Evolutionary conservation across 2,888 invertebrate species (phyloP), one percentile per base, ranked within the genome.

Genomic region (Drosophila paramelanica): DNA sequence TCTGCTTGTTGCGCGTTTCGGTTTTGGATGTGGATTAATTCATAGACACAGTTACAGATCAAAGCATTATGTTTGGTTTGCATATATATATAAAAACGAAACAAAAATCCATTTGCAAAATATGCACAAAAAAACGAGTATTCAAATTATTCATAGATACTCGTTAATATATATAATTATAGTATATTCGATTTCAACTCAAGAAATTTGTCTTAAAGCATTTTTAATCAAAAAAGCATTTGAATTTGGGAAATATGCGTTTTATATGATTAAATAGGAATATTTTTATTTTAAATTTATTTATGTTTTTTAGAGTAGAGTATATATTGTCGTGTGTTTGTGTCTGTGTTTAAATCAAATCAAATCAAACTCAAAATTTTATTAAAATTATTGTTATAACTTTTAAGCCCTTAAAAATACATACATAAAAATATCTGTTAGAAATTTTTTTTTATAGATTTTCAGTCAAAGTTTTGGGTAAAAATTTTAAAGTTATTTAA

Each of bases 1-100:
- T 84, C 92, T 92, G 83, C 76, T 61, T 62, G 59, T 46, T 43
- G 65, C 47, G 43, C 38, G 56, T 49, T 68, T 59, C 39, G 46
- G 43, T 52, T 62, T 62, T 20, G 46, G 61, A 60, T 33, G n/a
- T 39, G 14, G 61, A 56, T 71, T 68, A 45, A 57, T 77, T 71
- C 27, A 65, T 67, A 79, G 68, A 81, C 79, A 71, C 55, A 69
- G 25, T 77, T 64, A 81, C 78, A 72, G 55, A 70, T 67, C 67
- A 70, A 73, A 78, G 66, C 70, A 59, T 36, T 51, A 43, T 66
- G 64, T 57, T 42, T 25, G 43, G 64, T 55, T 43, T 25, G 45
- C 31, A 66, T 68, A 64, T 72, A 41, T 58, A 11, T 31, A 52
- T 39, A 39, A 51, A 74, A 74, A 57, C 61, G 58, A 62, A 72